Evolutionary conservation across 2,797 vertebrate genomes (phyloP), one percentile per base, ranked within the genome.

Genomic region (Threskiornis aethiopicus): DNA sequence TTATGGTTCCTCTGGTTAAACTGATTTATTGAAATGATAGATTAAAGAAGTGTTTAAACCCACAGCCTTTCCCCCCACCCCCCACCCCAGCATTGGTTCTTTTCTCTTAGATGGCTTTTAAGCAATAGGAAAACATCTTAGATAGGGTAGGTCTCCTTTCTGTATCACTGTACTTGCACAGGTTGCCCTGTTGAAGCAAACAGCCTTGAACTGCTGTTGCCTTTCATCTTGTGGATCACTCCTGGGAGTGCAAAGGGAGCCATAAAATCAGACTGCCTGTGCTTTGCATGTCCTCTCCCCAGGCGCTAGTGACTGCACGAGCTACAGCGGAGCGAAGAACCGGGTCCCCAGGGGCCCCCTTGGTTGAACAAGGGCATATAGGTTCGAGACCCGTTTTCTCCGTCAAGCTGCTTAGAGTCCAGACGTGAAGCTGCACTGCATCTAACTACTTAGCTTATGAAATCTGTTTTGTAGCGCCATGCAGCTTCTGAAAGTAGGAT

Each of bases 401-500:
- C 0, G 11, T 86, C 58, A 58, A 49, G 61, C 49, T 66, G 77
- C 44, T 73, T 28, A 79, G 47, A 96, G 58, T 85, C 71, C 57
- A 89, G 85, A 94, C 9, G 4, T 81, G 69, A 39, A 75, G 84
- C 82, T 87, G 87, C 79, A n/a, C 86, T 94, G 26, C 64, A 71
- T 76, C 59, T 58, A 75, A 76, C 90, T 89, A 28, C 46, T 84
- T 85, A 94, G 95, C 81, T 93, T 96, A 54, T 51, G 82, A 97
- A 96, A 96, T 97, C 86, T 94, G 72, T 87, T 91, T 80, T 67
- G 42, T 92, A 91, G 96, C 16, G 10, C 87, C 46, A 42, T 72
- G 13, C 85, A 93, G 15, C 96, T 98, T 96, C 96, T 22, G 20
- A 91, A 95, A 97, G 93, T 41, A 37, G 82, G 91, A 73, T 96